Conservation (phyloP, 2,113 vertebrate genomes). For the Turdus rufiventris region DNA sequence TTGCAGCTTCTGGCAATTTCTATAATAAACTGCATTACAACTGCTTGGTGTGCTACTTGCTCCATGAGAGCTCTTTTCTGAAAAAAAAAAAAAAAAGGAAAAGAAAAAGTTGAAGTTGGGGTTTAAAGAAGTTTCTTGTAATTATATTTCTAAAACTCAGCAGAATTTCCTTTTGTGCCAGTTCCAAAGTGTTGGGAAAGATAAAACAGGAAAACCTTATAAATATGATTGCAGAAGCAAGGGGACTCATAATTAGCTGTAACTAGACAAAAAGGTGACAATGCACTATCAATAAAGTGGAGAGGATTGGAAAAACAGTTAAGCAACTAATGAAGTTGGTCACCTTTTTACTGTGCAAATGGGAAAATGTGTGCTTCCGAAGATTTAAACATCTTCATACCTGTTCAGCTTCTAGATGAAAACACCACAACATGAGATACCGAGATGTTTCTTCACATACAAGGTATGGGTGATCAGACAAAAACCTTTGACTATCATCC, state of each 20-base stretch:
- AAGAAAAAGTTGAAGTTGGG: neutral
- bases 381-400: slow-evolving; percentile 64
- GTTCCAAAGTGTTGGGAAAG: neutral
- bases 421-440: slow-evolving; percentile 94
- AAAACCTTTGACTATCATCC: slow-evolving; percentile 96
- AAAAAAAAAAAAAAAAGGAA: neutral
- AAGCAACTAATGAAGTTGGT: neutral
- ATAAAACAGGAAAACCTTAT: too few species aligned
- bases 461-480: slow-evolving; percentile 89
- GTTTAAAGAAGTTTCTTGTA: neutral
- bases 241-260: neutral
- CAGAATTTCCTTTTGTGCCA: neutral
- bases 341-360: neutral
- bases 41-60: slow-evolving; percentile 95
- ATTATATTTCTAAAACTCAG: neutral
- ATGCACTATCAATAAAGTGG: neutral
- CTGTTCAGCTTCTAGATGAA: slow-evolving; percentile 90
- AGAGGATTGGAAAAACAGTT: neutral
- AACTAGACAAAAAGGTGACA: neutral
- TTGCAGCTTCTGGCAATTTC: slow-evolving; percentile 91
- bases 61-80: slow-evolving; percentile 96
- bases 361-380: neutral
- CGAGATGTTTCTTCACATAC: slow-evolving; percentile 93
- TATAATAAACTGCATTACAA: slow-evolving; percentile 97
- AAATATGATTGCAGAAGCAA: neutral